Evolutionary conservation across 1,140 invertebrate species (phyloP).

Genomic region (Laupala kohalensis): DNA sequence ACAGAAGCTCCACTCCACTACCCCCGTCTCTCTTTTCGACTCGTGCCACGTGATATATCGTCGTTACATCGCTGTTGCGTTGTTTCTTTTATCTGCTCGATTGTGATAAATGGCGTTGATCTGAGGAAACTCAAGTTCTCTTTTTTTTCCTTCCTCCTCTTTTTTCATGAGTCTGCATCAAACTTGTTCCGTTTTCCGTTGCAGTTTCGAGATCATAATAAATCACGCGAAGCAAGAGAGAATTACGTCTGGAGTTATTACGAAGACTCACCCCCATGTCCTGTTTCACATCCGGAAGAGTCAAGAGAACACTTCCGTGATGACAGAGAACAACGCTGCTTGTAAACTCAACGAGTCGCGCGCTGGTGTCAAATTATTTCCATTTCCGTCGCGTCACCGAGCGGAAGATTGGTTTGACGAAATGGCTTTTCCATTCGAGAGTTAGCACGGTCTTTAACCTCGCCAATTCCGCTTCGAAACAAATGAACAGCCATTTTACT

Average conservation of each 20-base stretch:
- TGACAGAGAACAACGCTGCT: too few relatives aligned
- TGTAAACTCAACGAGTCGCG: too few relatives aligned
- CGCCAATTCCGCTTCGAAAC: too few relatives aligned
- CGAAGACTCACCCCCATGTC: neutral
- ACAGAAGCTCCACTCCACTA: neutral
- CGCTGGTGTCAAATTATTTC: too few relatives aligned
- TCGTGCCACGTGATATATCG: neutral
- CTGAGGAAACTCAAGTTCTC: neutral
- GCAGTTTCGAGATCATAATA: neutral
- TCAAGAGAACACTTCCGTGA: too few relatives aligned
- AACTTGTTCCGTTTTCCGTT: neutral
- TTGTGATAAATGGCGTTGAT: neutral
- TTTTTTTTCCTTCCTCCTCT: neutral
- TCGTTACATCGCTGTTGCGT: neutral
- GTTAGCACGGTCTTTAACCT: too few relatives aligned
- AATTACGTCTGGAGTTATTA: neutral
- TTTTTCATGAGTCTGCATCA: neutral
- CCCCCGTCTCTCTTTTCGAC: neutral
- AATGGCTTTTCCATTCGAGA: too few relatives aligned
- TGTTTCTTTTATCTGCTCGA: neutral
- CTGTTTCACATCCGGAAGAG: too few relatives aligned
- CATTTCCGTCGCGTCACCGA: too few relatives aligned
- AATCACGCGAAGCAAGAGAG: neutral
- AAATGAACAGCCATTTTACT: too few relatives aligned
- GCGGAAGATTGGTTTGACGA: too few relatives aligned